Evolutionary conservation across 1,140 invertebrate genomes (phyloP), one percentile per base, ranked within the genome.

Genomic region (Paraescarpia echinospica): DNA sequence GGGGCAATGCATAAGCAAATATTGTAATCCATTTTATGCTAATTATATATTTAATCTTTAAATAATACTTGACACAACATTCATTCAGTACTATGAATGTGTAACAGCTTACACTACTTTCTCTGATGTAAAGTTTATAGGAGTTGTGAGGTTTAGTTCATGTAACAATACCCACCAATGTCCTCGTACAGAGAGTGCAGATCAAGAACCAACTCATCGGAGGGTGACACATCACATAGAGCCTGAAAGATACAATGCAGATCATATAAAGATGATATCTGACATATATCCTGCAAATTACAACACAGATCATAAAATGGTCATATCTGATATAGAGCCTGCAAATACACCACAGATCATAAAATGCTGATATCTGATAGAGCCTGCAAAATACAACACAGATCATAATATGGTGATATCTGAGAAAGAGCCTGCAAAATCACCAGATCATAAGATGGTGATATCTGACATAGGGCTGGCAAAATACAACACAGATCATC

Each of bases 131-230:
- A 77, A 18, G 1, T 27, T 4, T 22, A 18, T 77, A 22, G 18
- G 27, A 51, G 8, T 51, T 51, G 18, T 51, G 8, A 51, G 18
- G 48, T 8, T 18, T 51, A 9, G 48, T 92, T 92, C 93, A 91
- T 89, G 59, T 18, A n/a, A 59, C 51, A 33, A 91, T n/a, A 35
- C 2, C 90, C 34, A 34, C 34, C 35, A 27, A 22, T 22, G 34
- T 91, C 34, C 90, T 18, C 4, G 22, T 91, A 34, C 27, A 35
- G 90, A n/a, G 35, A n/a, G 35, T 91, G 35, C 9, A 94, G 91
- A 9, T 93, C 92, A 77, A 94, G 91, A 33, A 94, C 93, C 41
- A 94, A 91, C 1, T 91, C 48, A 93, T 94, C 93, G 0, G 94
- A 94, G 14, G 93, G 93, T 8, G 93, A 91, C 90, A 33, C 77